Evolutionary conservation across 2,888 invertebrate species (phyloP).

Genomic region (Lasioglossum oenotherae): DNA sequence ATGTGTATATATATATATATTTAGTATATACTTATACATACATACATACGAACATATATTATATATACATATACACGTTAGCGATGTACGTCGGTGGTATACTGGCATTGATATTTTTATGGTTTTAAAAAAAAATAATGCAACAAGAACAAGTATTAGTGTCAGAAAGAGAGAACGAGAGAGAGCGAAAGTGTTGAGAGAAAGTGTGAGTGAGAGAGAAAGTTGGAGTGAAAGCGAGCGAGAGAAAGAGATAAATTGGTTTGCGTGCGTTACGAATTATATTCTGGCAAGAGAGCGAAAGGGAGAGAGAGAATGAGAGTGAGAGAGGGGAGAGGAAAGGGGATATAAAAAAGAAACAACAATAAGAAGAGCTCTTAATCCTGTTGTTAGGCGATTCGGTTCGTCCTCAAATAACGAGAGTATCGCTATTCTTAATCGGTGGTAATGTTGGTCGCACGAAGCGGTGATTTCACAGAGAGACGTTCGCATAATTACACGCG

Average conservation of each 20-base stretch:
- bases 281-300: constrained; percentile 23
- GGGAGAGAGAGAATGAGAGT: constrained; percentile 14
- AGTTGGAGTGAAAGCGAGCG: constrained; percentile 36
- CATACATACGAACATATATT: constrained; percentile 64
- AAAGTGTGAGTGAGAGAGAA: constrained; percentile 40
- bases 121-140: constrained; percentile 61
- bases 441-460: constrained; percentile 65
- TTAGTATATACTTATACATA: constrained; percentile 67
- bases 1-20: constrained; percentile 58
- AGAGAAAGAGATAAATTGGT: constrained; percentile 23
- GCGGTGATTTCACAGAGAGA: constrained; percentile 50
- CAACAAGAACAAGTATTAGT: constrained; percentile 53
- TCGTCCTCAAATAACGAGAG: constrained; percentile 33
- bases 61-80: constrained; percentile 67
- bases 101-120: constrained; percentile 69
- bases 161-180: constrained; percentile 41
- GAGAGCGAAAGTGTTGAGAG: constrained; percentile 24
- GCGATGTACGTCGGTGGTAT: constrained; percentile 65
- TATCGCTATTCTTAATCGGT: constrained; percentile 58
- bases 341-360: constrained; percentile 22
- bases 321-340: constrained; percentile 4
- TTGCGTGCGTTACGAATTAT: constrained; percentile 43
- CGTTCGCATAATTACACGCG: constrained; percentile 40
- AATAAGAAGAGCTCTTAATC: constrained; percentile 32
- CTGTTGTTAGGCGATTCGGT: constrained; percentile 9